Percentiles rank a stretch among this genome's conserved stretches.
Conservation (phyloP, 2,888 invertebrate genomes). For the Drosophila paramelanica region DNA sequence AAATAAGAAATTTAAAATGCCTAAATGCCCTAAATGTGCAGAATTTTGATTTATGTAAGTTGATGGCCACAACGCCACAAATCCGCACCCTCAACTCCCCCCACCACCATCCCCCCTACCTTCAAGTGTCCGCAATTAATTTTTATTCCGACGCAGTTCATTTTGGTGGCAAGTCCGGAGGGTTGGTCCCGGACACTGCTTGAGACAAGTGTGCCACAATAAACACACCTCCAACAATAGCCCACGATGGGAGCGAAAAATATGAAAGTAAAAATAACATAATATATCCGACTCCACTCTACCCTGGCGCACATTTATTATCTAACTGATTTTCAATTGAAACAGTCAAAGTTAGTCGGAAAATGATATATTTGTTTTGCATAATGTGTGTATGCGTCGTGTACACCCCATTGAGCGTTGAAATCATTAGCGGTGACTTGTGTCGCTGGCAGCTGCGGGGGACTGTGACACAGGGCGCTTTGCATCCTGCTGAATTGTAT, state of each 20-base stretch:
- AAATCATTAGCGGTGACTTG: conserved; percentile 43
- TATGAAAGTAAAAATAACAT: background rate
- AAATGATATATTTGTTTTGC: background rate
- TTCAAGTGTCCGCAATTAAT: conserved; percentile 56
- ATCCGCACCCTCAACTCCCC: background rate
- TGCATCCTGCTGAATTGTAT: conserved; percentile 16
- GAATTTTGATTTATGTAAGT: conserved; percentile 64
- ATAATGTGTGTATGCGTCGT: background rate
- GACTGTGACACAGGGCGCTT: conserved; percentile 2
- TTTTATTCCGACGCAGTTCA: conserved; percentile 52
- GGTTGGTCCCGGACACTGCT: conserved; percentile 15
- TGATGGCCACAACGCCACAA: conserved; percentile 15
- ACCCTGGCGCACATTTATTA: conserved; percentile 12
- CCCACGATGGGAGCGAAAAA: background rate
- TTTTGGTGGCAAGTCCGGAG: conserved; percentile 26
- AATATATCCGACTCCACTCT: background rate
- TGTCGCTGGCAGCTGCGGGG: conserved; percentile 1
- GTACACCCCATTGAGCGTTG: conserved; percentile 9
- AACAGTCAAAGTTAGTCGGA: too few species aligned
- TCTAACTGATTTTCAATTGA: too few species aligned
- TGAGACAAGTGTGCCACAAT: conserved; percentile 52
- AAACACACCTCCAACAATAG: conserved; percentile 53
- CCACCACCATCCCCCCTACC: background rate
- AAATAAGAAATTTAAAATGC: conserved; percentile 30
- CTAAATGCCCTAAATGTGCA: conserved; percentile 59